Evolutionary conservation across 23 tunicate species (phyloP).

Genomic region (Aplidium turbinatum): DNA sequence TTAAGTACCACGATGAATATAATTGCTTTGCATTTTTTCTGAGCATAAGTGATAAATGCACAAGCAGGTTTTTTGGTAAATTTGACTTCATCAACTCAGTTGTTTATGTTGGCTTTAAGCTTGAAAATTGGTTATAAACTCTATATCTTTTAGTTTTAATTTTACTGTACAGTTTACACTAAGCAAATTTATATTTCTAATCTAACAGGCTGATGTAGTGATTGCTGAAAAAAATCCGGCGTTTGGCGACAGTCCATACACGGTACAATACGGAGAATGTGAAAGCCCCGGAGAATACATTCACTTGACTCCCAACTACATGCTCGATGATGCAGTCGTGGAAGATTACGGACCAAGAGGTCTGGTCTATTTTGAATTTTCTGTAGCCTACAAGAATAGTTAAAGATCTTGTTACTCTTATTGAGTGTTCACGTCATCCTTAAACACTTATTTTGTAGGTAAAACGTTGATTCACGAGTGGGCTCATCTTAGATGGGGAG

Average conservation of each 20-base stretch:
- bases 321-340: constrained; percentile 27
- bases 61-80: too few species aligned
- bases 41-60: too few species aligned
- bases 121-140: too few species aligned
- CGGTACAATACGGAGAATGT: constrained; percentile 59
- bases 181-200: too few species aligned
- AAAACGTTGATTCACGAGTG: constrained; percentile 76
- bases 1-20: too few species aligned
- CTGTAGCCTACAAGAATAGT: too few species aligned
- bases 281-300: constrained; percentile 52
- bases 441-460: constrained; percentile 17
- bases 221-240: constrained; percentile 46
- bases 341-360: constrained; percentile 57
- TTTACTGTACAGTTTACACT: too few species aligned
- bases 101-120: not conserved
- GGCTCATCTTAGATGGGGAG: constrained; percentile 87
- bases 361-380: too few species aligned
- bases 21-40: too few species aligned
- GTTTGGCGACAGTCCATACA: constrained; percentile 51
- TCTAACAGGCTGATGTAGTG: constrained; percentile 51
- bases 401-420: too few species aligned
- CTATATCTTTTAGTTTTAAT: too few species aligned
- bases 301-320: constrained; percentile 52
- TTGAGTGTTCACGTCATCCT: not conserved
- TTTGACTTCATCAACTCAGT: too few species aligned